Evolutionary conservation across 2,113 vertebrate genomes (phyloP), one percentile per base, ranked within the genome.

Genomic region (Melierax canorus): DNA sequence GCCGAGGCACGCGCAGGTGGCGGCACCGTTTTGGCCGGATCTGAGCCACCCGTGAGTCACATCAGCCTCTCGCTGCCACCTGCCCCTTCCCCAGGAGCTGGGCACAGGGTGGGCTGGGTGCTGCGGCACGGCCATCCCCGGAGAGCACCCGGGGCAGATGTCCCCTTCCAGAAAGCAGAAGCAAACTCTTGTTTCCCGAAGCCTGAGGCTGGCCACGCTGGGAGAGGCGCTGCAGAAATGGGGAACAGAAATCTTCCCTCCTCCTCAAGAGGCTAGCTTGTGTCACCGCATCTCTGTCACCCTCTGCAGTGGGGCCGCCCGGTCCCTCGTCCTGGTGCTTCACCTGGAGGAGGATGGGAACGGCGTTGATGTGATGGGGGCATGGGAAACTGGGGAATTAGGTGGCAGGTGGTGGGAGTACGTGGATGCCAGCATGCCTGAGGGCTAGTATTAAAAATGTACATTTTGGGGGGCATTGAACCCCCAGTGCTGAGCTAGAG

Each of bases 161-260:
- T 83, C 55, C 30, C 13, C 45, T 73, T 64, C 38, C 75, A 71
- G 73, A 91, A 96, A 95, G 91, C 94, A 91, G 96, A 96, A 95
- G 94, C 66, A 39, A 89, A 59, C 62, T 72, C 17, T 29, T 6
- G 9, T 89, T 95, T 91, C 84, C 88, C 48, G 73, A 14, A 75
- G 93, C 74, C 46, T 1, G 18, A 67, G 91, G 60, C 79, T 66
- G 74, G 55, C 56, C 5, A 9, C 1, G 29, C 81, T 75, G 73
- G 80, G 56, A 75, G 76, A 88, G n/a, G 55, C 3, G 0, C n/a
- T 83, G 60, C 75, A 83, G 64, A 95, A 96, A 94, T 86, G 39
- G 62, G 93, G 95, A 97, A 95, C 73, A 92, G 89, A 97, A 93
- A 87, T 82, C 67, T 10, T 56, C 46, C 59, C 32, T 66, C 55